Base-by-base conservation (phyloP, 1,140 invertebrate species). In the Rhizoglyphus robini region DNA sequence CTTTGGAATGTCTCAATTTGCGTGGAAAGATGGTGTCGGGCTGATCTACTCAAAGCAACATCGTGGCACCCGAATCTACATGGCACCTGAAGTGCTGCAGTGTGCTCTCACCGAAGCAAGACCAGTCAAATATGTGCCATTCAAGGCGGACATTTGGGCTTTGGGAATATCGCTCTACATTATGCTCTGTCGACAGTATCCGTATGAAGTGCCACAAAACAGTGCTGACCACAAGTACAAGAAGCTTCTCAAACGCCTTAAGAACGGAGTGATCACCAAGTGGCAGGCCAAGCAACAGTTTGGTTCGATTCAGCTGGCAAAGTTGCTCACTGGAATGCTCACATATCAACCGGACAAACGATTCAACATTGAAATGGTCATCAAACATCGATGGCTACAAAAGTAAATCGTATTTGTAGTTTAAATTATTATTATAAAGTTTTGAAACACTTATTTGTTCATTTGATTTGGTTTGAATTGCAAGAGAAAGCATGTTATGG, bases 1-100 rank as follows among this genome's bases (percentile, higher is more conserved):
- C 20, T 54, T 54, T 54, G 51, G 51, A 8, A 54, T 54, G 51
- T 5, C 51, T 32, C 23, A 15, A 11, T 54, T 54, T 54, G 51
- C 51, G 15, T 54, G 51, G 51, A 54, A 54, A 23, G 51, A 54
- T 32, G 51, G 51, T 32, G 51, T 54, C 31, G 51, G 51, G 8
- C 20, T 54, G 20, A 8, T 54, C 20, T 54, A 54, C 20, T 54
- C 51, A 54, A 54, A 54, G 8, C 51, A 20, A 25, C 31, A 27
- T 54, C 15, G 23, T 25, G 51, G 51, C 8, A 54, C 51, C 8
- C 23, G 51, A 5, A 5, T 11, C 23, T 54, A 54, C 51, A 54
- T 54, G 51, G 51, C 51, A 32, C 51, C 51, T 8, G 51, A 41
- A 18, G 36, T 41, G 36, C 8, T 41, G 8, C 36, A 18, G 36